Base-by-base conservation (phyloP, 2,888 invertebrate genomes). In the Argyresthia goedartella region DNA sequence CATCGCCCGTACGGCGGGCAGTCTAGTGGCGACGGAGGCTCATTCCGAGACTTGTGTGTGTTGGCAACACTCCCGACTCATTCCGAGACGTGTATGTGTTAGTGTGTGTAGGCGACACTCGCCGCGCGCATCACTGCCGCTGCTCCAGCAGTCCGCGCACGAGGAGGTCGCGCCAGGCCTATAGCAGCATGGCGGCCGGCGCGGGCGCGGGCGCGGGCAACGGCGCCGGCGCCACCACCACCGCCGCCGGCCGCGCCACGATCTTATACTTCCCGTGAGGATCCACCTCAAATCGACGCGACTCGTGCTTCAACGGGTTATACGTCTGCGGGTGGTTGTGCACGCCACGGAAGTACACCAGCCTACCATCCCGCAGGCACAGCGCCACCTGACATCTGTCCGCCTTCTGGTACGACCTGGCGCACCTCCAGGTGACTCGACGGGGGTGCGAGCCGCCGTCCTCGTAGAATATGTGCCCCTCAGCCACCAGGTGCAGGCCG, bases 101-200 rank as follows among this genome's bases (percentile, higher is more conserved):
- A n/a, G n/a, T n/a, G n/a, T n/a, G n/a, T n/a, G n/a, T n/a, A n/a
- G 14, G 77, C 85, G 81, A 85, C 85, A 52, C 82, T 77, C 85
- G 77, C 45, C 54, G 65, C 63, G 63, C 67, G 67, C 72, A 67
- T 80, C 72, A 81, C 61, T 79, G 81, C 58, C 75, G 74, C 55
- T 71, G 67, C 53, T 80, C 75, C 14, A 84, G 75, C 57, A 85
- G 69, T 56, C 82, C 84, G 66, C 84, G 81, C 57, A 85, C 78
- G 43, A 85, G 81, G 81, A 85, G 85, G 84, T 85, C 85, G 82
- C 85, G 85, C 85, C 85, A 85, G 80, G 84, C 85, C 85, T 85
- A 85, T 64, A 85, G 76, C 56, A 85, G 67, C 56, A 82, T 59
- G 39, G 81, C 82, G 43, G 82, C 79, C 57, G 79, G 81, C 9